Percentiles rank a stretch among this genome's conserved stretches.
Evolutionary conservation across 2,113 vertebrate genomes (phyloP).

Genomic region (Corvus cornix): DNA sequence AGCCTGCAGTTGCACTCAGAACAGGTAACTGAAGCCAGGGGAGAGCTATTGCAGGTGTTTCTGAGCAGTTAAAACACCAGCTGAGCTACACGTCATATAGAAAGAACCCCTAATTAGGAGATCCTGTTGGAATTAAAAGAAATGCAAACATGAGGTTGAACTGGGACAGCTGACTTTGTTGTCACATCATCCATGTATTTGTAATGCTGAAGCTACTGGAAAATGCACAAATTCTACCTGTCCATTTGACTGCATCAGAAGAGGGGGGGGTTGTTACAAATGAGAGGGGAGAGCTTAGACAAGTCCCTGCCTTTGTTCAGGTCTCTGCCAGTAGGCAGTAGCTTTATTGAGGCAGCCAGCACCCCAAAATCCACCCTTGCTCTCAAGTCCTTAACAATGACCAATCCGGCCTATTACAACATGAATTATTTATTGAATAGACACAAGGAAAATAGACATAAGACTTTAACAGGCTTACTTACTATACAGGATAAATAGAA

Average conservation of each 20-base stretch:
- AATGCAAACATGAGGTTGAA: not conserved
- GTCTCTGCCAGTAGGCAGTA: not conserved
- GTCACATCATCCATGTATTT: not conserved
- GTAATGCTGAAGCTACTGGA: not conserved
- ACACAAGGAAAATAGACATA: not conserved
- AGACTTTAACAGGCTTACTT: not conserved
- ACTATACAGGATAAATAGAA: not conserved
- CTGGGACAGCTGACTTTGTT: not conserved
- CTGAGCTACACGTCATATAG: not conserved
- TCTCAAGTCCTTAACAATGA: not conserved
- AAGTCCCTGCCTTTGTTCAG: not conserved
- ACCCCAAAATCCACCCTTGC: not conserved
- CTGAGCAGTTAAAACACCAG: not conserved
- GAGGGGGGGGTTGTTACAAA: rapidly evolving
- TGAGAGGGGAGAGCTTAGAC: not conserved
- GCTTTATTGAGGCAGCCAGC: not conserved
- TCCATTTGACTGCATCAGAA: not conserved
- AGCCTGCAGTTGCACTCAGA: not conserved
- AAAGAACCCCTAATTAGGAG: not conserved
- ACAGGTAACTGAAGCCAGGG: not conserved
- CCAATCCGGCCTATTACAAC: not conserved
- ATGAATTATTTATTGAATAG: not conserved
- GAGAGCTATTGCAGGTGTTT: not conserved
- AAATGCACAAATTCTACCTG: not conserved
- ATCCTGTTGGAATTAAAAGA: not conserved